phyloP scores from a whole-genome alignment of 2,888 invertebrate species.

The Melieria crassipennis region DNA sequence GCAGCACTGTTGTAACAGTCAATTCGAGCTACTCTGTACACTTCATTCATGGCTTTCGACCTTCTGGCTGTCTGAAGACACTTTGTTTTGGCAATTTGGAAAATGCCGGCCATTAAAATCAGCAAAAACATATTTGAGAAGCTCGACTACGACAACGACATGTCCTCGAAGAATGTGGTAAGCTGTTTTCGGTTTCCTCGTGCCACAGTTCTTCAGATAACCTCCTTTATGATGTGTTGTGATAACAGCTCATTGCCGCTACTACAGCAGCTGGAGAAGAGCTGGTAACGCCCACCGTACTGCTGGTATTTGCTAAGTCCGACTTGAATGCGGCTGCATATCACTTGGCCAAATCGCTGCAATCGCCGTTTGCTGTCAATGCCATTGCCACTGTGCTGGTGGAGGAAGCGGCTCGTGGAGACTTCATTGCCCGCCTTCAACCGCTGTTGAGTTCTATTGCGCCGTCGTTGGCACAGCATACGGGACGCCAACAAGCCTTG shows the following conservation, averaged over 20 bases:
- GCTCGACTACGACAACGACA: conserved; percentile 43
- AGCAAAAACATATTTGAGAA: conserved; percentile 45
- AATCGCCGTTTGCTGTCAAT: conserved; percentile 48
- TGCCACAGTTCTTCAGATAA: too few species aligned
- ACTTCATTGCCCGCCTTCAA: conserved; percentile 48
- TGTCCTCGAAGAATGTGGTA: not conserved
- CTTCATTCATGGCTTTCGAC: too few species aligned
- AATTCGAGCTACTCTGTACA: too few species aligned
- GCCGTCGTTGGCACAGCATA: conserved; percentile 38
- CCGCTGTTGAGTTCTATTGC: conserved; percentile 44
- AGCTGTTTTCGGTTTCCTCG: not conserved
- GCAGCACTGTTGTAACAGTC: too few species aligned
- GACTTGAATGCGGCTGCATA: conserved; percentile 57
- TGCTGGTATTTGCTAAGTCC: conserved; percentile 56
- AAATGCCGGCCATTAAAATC: conserved; percentile 38
- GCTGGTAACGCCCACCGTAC: conserved; percentile 42
- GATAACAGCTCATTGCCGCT: not conserved
- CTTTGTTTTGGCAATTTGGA: not conserved
- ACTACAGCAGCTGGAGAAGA: not conserved
- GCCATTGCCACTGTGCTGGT: conserved; percentile 55
- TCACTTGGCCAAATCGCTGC: conserved; percentile 52
- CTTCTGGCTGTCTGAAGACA: not conserved
- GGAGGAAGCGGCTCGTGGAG: conserved; percentile 53
- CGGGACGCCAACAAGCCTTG: conserved; percentile 48
- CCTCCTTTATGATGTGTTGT: too few species aligned